These are phyloP conservation scores for Onychomys leucogaster DNA, from an alignment of 2,797 vertebrate genomes.

Conservation along the genomic window DNA sequence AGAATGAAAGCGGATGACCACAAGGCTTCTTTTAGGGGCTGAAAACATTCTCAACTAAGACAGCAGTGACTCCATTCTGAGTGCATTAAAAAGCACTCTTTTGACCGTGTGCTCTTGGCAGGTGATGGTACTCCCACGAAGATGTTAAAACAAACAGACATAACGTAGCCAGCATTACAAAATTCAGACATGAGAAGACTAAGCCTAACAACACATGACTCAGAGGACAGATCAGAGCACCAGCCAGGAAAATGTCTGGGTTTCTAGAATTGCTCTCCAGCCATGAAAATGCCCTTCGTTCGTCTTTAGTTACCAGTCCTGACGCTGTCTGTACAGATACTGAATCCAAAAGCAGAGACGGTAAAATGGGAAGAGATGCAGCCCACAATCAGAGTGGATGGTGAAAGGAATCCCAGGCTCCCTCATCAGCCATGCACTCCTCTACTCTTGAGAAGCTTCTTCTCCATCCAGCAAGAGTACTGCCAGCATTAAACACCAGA, in stretches of 20 bases:
- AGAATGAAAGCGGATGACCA: neutral
- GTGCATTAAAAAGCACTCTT: neutral
- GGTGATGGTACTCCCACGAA: neutral
- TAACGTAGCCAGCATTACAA: neutral
- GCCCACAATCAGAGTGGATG: neutral
- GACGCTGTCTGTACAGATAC: neutral
- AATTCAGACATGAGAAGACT: neutral
- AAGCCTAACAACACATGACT: slow-evolving; percentile 31
- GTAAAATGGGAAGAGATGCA: neutral
- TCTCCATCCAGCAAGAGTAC: neutral
- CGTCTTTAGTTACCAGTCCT: neutral
- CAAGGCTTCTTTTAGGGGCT: neutral
- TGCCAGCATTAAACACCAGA: neutral
- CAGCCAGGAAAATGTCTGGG: neutral
- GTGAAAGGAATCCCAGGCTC: neutral
- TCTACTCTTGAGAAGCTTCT: neutral
- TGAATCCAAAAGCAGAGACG: neutral
- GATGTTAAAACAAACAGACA: slow-evolving; percentile 55
- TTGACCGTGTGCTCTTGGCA: neutral
- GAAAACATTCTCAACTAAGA: neutral
- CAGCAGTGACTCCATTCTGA: neutral
- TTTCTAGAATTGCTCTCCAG: slow-evolving; percentile 13
- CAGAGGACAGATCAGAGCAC: neutral
- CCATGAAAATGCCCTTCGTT: neutral
- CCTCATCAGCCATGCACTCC: neutral